phyloP scores from a whole-genome alignment of 2,113 vertebrate species.

The Bubo blakistoni region DNA sequence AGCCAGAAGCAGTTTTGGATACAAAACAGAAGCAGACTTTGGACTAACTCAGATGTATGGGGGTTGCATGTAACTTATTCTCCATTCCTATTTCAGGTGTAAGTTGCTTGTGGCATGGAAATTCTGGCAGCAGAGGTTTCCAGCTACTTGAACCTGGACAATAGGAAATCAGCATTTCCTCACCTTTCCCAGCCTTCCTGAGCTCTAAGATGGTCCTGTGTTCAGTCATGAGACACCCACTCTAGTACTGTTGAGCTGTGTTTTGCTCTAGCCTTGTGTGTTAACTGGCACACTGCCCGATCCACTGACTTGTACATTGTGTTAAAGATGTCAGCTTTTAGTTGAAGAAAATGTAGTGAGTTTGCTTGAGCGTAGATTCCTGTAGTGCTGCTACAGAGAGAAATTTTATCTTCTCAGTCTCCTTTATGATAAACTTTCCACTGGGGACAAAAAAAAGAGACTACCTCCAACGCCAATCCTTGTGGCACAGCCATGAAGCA shows the following conservation, averaged over 20 bases:
- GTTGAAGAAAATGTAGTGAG: neutral
- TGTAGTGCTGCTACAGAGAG: neutral
- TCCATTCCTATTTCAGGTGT: slow-evolving; percentile 54
- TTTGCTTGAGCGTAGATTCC: neutral
- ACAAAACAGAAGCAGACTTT: neutral
- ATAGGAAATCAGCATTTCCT: neutral
- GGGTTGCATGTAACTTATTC: neutral
- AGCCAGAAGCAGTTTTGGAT: neutral
- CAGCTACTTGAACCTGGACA: neutral
- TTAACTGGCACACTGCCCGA: neutral
- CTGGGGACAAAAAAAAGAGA: neutral
- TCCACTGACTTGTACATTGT: neutral
- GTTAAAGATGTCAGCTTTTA: neutral
- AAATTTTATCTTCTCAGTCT: neutral
- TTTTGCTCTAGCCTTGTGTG: neutral
- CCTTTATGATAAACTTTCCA: neutral
- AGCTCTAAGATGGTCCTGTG: neutral
- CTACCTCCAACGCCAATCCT: slow-evolving; percentile 8
- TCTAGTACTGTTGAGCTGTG: neutral
- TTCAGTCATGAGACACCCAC: neutral
- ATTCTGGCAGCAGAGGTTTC: neutral
- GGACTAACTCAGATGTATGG: neutral
- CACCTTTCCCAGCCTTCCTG: neutral
- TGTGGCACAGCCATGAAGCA: neutral
- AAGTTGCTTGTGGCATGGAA: neutral